Evolutionary conservation across 2,888 invertebrate species (phyloP).

Genomic region (Eupithecia pulchellata): DNA sequence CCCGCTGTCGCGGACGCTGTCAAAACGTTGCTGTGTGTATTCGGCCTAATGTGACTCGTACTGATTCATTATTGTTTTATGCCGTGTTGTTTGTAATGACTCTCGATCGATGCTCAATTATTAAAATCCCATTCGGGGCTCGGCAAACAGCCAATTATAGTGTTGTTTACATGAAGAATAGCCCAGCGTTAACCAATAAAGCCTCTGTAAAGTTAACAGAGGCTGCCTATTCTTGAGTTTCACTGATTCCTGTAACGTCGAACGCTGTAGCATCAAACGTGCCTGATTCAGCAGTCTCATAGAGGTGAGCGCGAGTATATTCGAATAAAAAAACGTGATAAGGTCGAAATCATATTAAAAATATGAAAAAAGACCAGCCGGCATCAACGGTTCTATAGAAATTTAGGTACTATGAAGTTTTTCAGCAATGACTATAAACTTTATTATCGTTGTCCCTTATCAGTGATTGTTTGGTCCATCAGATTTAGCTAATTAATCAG

Average conservation of each 20-base stretch:
- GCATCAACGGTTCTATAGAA: not conserved
- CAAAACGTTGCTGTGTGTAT: slow-evolving; percentile 79
- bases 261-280: not conserved
- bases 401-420: not conserved
- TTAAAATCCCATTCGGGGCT: slow-evolving; percentile 43
- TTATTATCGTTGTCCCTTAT: not conserved
- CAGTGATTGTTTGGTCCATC: slow-evolving; percentile 22
- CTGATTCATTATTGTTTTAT: slow-evolving; percentile 80
- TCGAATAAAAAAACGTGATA: not conserved
- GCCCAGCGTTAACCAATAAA: not conserved
- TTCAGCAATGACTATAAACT: not conserved
- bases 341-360: not conserved
- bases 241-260: not conserved
- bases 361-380: not conserved
- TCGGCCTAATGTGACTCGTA: slow-evolving; percentile 73
- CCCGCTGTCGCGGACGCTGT: slow-evolving; percentile 78
- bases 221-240: not conserved
- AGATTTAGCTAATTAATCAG: slow-evolving; percentile 51
- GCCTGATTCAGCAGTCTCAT: not conserved
- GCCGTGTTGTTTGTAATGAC: slow-evolving; percentile 62
- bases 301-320: not conserved
- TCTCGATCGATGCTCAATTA: slow-evolving; percentile 53
- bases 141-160: slow-evolving; percentile 25
- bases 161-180: slow-evolving; percentile 16
- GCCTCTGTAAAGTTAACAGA: not conserved